Evolutionary conservation across 2,113 vertebrate genomes (phyloP).

Genomic region (Cichladusa arquata): DNA sequence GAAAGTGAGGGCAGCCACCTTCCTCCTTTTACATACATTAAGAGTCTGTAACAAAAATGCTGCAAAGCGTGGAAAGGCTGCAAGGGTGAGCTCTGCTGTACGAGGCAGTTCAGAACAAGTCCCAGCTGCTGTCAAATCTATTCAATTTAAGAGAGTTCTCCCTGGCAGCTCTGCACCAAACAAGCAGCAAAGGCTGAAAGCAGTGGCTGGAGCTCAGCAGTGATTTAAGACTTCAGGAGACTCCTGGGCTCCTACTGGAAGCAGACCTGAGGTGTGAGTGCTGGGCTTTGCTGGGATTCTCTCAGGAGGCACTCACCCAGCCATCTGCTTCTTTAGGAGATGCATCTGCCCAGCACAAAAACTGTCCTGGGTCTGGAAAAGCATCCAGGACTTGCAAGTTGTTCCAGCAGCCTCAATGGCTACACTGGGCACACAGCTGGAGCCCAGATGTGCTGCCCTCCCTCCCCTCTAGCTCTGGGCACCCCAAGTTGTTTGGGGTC

Average conservation of each 20-base stretch:
- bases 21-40: background rate
- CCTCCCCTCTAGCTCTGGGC: background rate
- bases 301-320: background rate
- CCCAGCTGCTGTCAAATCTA: background rate
- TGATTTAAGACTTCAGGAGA: background rate
- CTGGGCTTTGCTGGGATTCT: background rate
- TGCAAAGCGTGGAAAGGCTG: background rate
- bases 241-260: background rate
- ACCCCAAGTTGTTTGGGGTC: no score
- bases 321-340: background rate
- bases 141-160: background rate
- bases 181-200: background rate
- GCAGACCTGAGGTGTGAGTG: background rate
- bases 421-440: background rate
- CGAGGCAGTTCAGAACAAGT: background rate
- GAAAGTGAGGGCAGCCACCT: background rate
- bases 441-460: background rate
- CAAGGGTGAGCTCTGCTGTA: background rate
- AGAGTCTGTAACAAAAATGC: background rate
- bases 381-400: background rate
- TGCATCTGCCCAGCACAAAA: background rate
- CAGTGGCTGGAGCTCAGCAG: background rate
- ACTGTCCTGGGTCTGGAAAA: background rate
- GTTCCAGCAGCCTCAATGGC: background rate
- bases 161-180: background rate